Percentiles rank a stretch among this genome's conserved stretches.
phyloP scores from a whole-genome alignment of 30 jellyfish, hydroid and myxozoan genomes.

The Cassiopea xamachana region DNA sequence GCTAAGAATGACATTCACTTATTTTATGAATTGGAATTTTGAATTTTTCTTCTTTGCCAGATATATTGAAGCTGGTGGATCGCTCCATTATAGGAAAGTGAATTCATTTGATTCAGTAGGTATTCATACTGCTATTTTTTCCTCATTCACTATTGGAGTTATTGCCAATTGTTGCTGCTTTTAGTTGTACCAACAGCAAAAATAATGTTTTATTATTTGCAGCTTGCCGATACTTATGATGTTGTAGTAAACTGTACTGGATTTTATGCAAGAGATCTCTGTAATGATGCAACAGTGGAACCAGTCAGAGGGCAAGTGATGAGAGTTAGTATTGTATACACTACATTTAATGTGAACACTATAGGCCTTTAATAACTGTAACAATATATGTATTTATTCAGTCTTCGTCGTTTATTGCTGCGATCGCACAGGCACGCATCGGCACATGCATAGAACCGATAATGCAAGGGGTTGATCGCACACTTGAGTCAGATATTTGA shows the following conservation, averaged over 20 bases:
- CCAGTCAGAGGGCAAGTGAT: conserved; percentile 93
- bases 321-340: conserved; percentile 53
- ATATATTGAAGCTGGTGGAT: conserved; percentile 44
- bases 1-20: not conserved
- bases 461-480: too few species aligned
- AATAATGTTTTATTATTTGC: not conserved
- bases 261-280: conserved; percentile 67
- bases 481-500: too few species aligned
- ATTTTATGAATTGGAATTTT: not conserved
- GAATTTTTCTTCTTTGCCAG: not conserved
- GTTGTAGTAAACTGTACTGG: conserved; percentile 86
- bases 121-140: not conserved
- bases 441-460: too few species aligned
- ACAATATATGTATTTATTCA: too few species aligned
- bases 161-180: too few species aligned
- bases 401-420: too few species aligned
- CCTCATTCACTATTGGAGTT: too few species aligned
- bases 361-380: too few species aligned
- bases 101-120: conserved; percentile 53
- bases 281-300: conserved; percentile 54
- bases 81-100: not conserved
- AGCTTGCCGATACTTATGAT: conserved; percentile 68
- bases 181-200: too few species aligned
- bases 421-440: too few species aligned
- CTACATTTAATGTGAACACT: too few species aligned